Percentiles rank a stretch among this genome's conserved stretches.
Evolutionary conservation across 2,113 vertebrate genomes (phyloP).

Genomic region (Progne subis): DNA sequence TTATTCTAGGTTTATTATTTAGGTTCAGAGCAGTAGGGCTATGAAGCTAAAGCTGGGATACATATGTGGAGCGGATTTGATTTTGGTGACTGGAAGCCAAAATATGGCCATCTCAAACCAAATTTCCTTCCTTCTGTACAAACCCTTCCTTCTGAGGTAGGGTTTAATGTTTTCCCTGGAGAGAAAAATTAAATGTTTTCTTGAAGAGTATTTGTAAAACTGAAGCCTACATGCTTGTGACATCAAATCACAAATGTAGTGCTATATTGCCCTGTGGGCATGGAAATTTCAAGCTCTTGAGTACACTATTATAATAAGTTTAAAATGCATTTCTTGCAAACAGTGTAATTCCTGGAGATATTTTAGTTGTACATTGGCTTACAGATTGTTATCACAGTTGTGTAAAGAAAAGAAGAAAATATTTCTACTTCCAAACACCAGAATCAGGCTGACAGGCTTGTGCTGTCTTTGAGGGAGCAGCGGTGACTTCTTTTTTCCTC

Average conservation of each 20-base stretch:
- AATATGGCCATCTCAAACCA: background rate
- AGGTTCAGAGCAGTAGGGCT: background rate
- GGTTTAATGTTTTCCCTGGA: background rate
- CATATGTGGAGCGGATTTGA: background rate
- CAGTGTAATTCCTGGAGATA: slow-evolving; percentile 25
- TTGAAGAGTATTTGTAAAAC: slow-evolving; percentile 25
- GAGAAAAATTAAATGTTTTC: slow-evolving; percentile 43
- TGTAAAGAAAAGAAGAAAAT: slow-evolving; percentile 48
- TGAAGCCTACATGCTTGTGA: slow-evolving; percentile 15
- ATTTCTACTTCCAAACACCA: slow-evolving; percentile 23
- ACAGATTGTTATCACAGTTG: slow-evolving; percentile 47
- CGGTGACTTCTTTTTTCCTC: slow-evolving; percentile 29
- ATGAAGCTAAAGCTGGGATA: background rate
- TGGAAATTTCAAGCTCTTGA: slow-evolving; percentile 47
- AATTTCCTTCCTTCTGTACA: background rate
- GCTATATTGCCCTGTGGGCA: slow-evolving; percentile 50
- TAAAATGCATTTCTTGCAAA: slow-evolving; percentile 43
- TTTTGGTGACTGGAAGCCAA: background rate
- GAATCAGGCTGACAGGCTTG: slow-evolving; percentile 23
- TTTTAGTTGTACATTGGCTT: slow-evolving; percentile 12
- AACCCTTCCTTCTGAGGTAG: background rate
- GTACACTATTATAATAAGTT: slow-evolving; percentile 48
- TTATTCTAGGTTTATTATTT: background rate
- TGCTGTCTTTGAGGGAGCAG: background rate
- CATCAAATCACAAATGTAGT: slow-evolving; percentile 52